phyloP scores from a whole-genome alignment of 2,888 invertebrate species.

The Mycalesis mineus region DNA sequence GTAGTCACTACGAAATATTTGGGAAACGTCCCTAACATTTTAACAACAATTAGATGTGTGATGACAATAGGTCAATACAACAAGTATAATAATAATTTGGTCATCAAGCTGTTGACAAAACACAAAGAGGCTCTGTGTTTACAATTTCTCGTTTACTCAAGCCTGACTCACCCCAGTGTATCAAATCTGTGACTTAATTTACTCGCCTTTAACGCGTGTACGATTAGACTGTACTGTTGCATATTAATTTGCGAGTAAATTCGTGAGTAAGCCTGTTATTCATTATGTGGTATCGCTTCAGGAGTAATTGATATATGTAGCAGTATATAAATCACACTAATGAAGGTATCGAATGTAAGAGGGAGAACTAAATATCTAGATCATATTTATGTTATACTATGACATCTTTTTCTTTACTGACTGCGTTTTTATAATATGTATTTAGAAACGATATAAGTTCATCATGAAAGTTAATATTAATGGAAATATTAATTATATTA shows the following conservation, averaged over 20 bases:
- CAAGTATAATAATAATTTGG: not conserved
- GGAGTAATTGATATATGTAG: not conserved
- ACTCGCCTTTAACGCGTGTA: slow-evolving; percentile 40
- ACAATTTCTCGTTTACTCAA: slow-evolving; percentile 15
- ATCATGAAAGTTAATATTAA: too few relatives aligned
- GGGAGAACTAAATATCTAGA: too few relatives aligned
- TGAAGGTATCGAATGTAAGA: too few relatives aligned
- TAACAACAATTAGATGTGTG: too few relatives aligned
- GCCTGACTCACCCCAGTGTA: slow-evolving; percentile 23
- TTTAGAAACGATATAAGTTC: too few relatives aligned
- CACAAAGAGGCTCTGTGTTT: slow-evolving; percentile 4
- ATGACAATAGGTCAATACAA: not conserved
- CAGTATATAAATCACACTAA: too few relatives aligned
- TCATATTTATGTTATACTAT: too few relatives aligned
- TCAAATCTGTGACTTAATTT: slow-evolving; percentile 40
- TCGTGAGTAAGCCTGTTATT: slow-evolving; percentile 45
- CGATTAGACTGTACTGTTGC: slow-evolving; percentile 42
- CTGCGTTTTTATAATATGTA: too few relatives aligned
- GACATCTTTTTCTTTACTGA: too few relatives aligned
- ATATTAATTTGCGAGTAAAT: slow-evolving; percentile 48
- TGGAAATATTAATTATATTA: too few relatives aligned
- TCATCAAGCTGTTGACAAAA: slow-evolving; percentile 1
- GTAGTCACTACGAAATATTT: too few relatives aligned
- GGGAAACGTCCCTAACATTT: too few relatives aligned
- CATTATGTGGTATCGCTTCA: slow-evolving; percentile 23